These are phyloP conservation scores for Acronicta aceris DNA, from an alignment of 2,888 invertebrate species.

Conservation along the genomic window DNA sequence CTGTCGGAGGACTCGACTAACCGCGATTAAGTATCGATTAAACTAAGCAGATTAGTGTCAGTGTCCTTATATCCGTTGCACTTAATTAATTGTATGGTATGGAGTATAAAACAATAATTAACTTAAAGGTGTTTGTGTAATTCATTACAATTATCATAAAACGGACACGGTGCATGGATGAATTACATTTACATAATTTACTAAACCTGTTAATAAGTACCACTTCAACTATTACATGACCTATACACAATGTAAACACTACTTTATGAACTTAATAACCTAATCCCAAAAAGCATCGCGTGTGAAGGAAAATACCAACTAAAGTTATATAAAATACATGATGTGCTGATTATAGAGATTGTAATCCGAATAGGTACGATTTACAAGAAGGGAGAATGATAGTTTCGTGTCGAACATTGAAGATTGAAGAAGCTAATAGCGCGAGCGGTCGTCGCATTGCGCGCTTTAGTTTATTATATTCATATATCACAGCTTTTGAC, in stretches of 20 bases:
- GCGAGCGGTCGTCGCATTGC: slow-evolving; percentile 75
- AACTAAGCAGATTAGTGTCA: slow-evolving; percentile 58
- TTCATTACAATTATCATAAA: slow-evolving; percentile 27
- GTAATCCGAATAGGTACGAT: slow-evolving; percentile 62
- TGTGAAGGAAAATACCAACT: slow-evolving; percentile 47
- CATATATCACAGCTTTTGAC: slow-evolving; percentile 89
- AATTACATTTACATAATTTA: slow-evolving; percentile 20
- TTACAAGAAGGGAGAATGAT: slow-evolving; percentile 67
- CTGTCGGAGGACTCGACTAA: slow-evolving; percentile 31
- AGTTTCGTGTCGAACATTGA: slow-evolving; percentile 67
- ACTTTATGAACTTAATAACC: slow-evolving; percentile 34
- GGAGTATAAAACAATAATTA: slow-evolving; percentile 49
- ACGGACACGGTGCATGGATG: slow-evolving; percentile 45
- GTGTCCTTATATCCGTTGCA: slow-evolving; percentile 57
- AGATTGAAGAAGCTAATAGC: slow-evolving; percentile 74
- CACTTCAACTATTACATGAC: slow-evolving; percentile 48
- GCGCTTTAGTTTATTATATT: slow-evolving; percentile 83
- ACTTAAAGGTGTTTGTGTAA: slow-evolving; percentile 39
- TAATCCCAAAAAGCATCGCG: slow-evolving; percentile 57
- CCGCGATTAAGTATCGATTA: slow-evolving; percentile 38
- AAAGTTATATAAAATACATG: slow-evolving; percentile 79
- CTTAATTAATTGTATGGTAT: slow-evolving; percentile 43
- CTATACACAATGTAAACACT: slow-evolving; percentile 35
- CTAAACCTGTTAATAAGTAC: slow-evolving; percentile 32
- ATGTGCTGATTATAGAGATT: slow-evolving; percentile 81